These are phyloP conservation scores for Chlorodrepanis virens DNA, from an alignment of 2,113 vertebrate species.

Conservation along the genomic window DNA sequence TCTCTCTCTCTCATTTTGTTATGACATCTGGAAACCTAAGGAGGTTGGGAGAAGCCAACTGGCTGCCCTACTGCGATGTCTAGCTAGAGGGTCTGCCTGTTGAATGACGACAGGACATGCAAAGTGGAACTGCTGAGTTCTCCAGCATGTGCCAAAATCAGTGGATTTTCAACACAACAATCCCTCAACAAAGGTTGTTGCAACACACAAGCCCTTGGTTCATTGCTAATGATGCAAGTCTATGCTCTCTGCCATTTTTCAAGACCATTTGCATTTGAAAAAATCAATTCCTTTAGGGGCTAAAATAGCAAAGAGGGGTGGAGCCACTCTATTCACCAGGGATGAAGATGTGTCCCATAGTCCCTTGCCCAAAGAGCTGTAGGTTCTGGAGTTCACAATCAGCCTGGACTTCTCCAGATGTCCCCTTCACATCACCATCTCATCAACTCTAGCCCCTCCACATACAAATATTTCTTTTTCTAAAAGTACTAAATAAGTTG, in stretches of 20 bases:
- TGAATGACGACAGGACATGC: slow-evolving; percentile 30
- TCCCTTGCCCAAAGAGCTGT: neutral
- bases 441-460: neutral
- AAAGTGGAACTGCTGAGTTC: slow-evolving; percentile 5
- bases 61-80: slow-evolving; percentile 1
- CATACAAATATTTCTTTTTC: neutral
- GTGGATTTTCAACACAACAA: slow-evolving; percentile 18
- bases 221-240: neutral
- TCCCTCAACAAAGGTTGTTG: slow-evolving; percentile 2
- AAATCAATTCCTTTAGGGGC: neutral
- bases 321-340: neutral
- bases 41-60: slow-evolving; percentile 45
- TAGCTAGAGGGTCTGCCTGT: slow-evolving; percentile 3
- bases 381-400: neutral
- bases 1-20: slow-evolving; percentile 39
- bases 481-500: neutral
- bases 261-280: neutral
- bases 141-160: slow-evolving; percentile 17
- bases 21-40: slow-evolving; percentile 59
- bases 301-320: neutral
- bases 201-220: slow-evolving; percentile 16
- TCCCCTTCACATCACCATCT: neutral
- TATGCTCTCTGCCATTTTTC: neutral
- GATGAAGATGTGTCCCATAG: neutral
- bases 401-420: neutral